Evolutionary conservation across 2,888 invertebrate genomes (phyloP), one percentile per base, ranked within the genome.

Genomic region (Calliopum simillimum): DNA sequence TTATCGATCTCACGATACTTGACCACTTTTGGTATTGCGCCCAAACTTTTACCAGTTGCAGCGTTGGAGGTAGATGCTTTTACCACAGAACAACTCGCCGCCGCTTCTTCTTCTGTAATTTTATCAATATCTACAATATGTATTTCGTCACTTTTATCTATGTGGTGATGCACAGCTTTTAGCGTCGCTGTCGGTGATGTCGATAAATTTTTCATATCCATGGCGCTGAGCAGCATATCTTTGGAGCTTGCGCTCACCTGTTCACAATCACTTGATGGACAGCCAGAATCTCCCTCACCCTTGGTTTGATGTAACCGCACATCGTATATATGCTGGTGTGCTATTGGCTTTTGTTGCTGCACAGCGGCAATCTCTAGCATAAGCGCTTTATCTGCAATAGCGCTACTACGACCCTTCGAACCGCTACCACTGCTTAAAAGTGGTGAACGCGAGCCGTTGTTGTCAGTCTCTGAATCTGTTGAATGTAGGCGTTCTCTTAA

Each of bases 361-460:
- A 75, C 70, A 3, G 76, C 58, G 74, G 77, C 41, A 69, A 75
- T 74, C 68, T 83, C 83, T 44, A 76, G 74, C 8, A 78, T 79
- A 19, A 83, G 51, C 0, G 75, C 73, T 63, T 83, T 79, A 59
- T 84, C 84, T 1, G 75, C 78, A 3, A 75, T 46, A 23, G 23
- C 44, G 19, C n/a, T 49, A 8, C 68, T 21, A 61, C 55, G 25
- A 72, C 67, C 67, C 66, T 67, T 73, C 71, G 69, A 69, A 49
- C 51, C 21, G 41, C 33, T 68, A 41, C 51, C 78, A 44, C 88
- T 86, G 73, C 91, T 89, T 13, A 93, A 86, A 67, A 93, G 82
- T 0, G 93, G 93, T 1, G 92, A 93, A 46, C 91, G 87, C 2
- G 92, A 92, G 0, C 91, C 92, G 78, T 90, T 90, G 79, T 92